Base-by-base conservation (phyloP, 53 echinoderm and acorn worm genomes). In the Luidia sarsii region DNA sequence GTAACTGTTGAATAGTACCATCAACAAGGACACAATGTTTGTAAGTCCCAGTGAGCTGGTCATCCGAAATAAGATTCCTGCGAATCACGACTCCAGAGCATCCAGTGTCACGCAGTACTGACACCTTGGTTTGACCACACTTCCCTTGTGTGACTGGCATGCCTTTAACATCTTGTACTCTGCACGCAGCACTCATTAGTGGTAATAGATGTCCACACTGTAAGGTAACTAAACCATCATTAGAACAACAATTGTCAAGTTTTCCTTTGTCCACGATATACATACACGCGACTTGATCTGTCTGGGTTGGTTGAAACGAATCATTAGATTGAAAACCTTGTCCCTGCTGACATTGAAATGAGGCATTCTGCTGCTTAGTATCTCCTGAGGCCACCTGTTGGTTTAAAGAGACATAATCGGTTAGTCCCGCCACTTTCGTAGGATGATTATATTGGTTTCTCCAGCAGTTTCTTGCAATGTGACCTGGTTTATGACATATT, bases 131-230 rank as follows among this genome's bases (percentile, higher is more conserved):
- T 16, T 53, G 53, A 5, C 3, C n/a, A 21, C 53, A 9, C 53
- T 21, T 53, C 7, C 53, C 7, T 53, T 53, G 7, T 4, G 53
- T 21, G n/a, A 53, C 53, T 11, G 7, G 53, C 53, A 53, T 53
- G n/a, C 53, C 53, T 53, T 19, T 53, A 53, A 53, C 53, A 53
- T 11, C 11, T 41, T 11, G 6, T 6, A 41, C 41, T 41, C n/a
- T 63, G 49, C 64, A 80, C 1, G 80, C 80, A 48, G 63, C 62
- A 7, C 63, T 63, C 80, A 80, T 63, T 41, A 80, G 48, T 19
- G 80, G 80, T 49, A 80, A 80, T 16, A 63, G 45, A 34, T 62
- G 80, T 13, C 63, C 80, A 64, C 80, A 80, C 34, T 63, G 62
- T n/a, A 29, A 20, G 15, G 64, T 80, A 7, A 80, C 46, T 48